Base-by-base conservation (phyloP, 2,113 vertebrate species). In the Narcine bancroftii region DNA sequence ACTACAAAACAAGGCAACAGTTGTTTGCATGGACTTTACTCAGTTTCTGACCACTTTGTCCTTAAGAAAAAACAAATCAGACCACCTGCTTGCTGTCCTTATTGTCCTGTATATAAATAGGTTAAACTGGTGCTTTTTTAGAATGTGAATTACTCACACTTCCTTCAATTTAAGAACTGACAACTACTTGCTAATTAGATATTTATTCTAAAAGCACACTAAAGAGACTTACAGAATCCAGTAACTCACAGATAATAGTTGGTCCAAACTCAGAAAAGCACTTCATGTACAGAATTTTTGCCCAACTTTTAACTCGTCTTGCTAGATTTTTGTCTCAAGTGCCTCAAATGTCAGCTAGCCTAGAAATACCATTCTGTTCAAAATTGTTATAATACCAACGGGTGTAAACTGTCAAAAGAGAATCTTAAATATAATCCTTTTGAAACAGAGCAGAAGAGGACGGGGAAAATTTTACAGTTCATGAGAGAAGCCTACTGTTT, bases 371-470 rank as follows among this genome's bases (percentile, higher is more conserved):
- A 69, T 91, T 91, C 39, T 29, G 17, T 47, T 91, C 63, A 45
- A 66, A 91, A 66, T 36, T 89, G 56, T 56, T 91, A 91, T 45
- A 69, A 91, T 91, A 91, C 36, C 66, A 66, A 91, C 26, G 65
- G 89, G 89, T 69, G 11, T 91, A 91, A 91, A 63, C 63, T 45
- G 89, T 91, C 65, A 91, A 91, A 91, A 66, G 89, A 65, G 89
- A 71, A 91, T 91, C 89, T 69, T 87, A 91, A 91, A 91, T 45
- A 91, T 91, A 91, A 91, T 91, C 76, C 10, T 92, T 73, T 9
- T 66, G 95, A 95, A 96, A 96, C 94, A 95, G 95, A 91, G 89
- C 63, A 63, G 50, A 69, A 93, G 92, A 92, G 11, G 39, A 89
- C 21, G 87, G 65, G 87, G 47, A 65, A 91, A 91, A 69, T 69